Percentiles rank a stretch among this genome's conserved stretches.
phyloP scores from a whole-genome alignment of 2,797 vertebrate genomes.

The Pseudomugil tenellus region DNA sequence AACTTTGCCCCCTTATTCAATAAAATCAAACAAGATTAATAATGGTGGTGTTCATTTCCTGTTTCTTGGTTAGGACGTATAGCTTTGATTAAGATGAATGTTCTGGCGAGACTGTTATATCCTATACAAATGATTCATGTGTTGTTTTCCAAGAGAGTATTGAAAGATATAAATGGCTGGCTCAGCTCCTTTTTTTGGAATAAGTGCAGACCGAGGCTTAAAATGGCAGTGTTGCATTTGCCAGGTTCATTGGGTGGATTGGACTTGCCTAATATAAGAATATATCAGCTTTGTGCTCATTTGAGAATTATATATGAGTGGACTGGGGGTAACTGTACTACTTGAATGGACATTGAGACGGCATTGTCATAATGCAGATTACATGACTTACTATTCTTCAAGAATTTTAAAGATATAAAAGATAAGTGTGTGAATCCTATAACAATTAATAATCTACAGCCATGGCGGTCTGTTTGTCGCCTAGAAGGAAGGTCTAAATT shows the following conservation, averaged over 20 bases:
- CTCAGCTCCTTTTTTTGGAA: background rate
- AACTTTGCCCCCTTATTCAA: no score
- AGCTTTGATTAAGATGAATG: no score
- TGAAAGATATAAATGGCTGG: background rate
- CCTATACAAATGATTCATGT: background rate
- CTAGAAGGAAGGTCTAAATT: conserved; percentile 2
- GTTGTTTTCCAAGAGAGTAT: background rate
- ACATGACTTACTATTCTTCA: conserved; percentile 8
- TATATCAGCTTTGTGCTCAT: no score
- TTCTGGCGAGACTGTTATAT: background rate
- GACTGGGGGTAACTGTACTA: background rate
- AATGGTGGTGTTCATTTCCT: no score
- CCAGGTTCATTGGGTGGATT: background rate
- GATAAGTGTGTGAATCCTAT: background rate
- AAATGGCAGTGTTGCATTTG: background rate
- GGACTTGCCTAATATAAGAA: background rate
- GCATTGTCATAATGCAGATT: background rate
- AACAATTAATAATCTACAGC: conserved; percentile 8
- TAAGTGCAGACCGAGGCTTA: background rate
- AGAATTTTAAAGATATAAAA: conserved; percentile 11
- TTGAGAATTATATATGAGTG: conserved; percentile 16
- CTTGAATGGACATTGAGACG: conserved; percentile 3
- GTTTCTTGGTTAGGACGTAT: no score
- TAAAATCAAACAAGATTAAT: no score
- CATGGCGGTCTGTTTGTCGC: background rate